Evolutionary conservation across 1,140 invertebrate genomes (phyloP).

Genomic region (Neodiprion fabricii): DNA sequence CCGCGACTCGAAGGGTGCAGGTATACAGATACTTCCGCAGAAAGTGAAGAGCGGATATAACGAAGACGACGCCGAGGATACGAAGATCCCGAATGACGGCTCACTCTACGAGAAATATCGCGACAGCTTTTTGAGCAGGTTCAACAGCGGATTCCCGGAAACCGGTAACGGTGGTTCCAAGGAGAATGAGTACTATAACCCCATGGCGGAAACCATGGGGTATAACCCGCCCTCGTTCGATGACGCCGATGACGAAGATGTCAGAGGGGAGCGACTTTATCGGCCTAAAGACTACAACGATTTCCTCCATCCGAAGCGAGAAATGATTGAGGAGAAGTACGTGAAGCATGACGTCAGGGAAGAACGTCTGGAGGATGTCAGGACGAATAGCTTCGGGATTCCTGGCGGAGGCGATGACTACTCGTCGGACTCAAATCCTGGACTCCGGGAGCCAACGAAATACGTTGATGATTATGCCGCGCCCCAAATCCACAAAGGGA

Average conservation of each 20-base stretch:
- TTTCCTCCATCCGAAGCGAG: not conserved
- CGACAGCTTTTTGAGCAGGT: not conserved
- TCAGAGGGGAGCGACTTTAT: not conserved
- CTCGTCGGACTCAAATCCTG: not conserved
- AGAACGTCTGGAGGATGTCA: slow-evolving; percentile 1
- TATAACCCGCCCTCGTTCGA: not conserved
- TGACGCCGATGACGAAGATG: not conserved
- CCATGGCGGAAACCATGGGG: not conserved
- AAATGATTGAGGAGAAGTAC: not conserved
- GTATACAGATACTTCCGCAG: not conserved
- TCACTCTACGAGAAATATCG: not conserved
- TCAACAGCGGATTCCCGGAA: not conserved
- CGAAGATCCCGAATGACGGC: not conserved
- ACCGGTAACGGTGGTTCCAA: not conserved
- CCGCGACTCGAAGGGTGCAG: not conserved
- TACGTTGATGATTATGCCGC: not conserved
- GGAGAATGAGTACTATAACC: not conserved
- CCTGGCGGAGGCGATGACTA: not conserved
- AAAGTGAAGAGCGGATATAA: not conserved
- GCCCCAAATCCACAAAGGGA: not conserved
- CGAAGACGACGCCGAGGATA: not conserved
- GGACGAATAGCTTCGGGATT: not conserved
- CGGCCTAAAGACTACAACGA: not conserved
- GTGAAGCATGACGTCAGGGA: slow-evolving; percentile 7
- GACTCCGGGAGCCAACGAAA: not conserved